Conservation (phyloP, 2,888 invertebrate genomes). For the Doris montereyensis region DNA sequence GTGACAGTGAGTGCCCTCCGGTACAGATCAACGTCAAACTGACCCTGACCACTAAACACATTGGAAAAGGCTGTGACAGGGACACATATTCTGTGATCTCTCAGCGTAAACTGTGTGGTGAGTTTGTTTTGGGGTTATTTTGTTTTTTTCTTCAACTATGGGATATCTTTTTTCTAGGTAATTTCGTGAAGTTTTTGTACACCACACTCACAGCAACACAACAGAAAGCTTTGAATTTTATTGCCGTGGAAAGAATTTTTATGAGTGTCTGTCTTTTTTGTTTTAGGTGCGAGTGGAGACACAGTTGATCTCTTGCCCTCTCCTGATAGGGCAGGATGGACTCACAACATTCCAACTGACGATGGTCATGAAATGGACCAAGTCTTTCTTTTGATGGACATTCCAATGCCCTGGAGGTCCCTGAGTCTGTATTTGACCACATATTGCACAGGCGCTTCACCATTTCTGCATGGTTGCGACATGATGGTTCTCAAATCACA, state of each 20-base stretch:
- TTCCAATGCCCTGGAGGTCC: slow-evolving; percentile 83
- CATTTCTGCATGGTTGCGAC: slow-evolving; percentile 95
- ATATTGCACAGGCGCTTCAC: slow-evolving; percentile 88
- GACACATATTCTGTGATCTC: slow-evolving; percentile 91
- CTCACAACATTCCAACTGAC: slow-evolving; percentile 85
- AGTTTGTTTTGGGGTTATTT: slow-evolving; percentile 50
- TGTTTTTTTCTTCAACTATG: neutral
- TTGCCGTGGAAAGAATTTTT: neutral
- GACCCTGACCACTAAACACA: slow-evolving; percentile 85
- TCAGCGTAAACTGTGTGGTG: slow-evolving; percentile 87
- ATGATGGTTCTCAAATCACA: slow-evolving; percentile 78
- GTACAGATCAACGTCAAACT: slow-evolving; percentile 75
- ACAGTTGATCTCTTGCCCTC: slow-evolving; percentile 90
- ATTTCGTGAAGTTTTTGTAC: too few relatives aligned
- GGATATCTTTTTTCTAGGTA: neutral
- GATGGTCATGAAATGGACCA: slow-evolving; percentile 88
- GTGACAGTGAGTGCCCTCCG: slow-evolving; percentile 73
- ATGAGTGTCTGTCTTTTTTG: neutral
- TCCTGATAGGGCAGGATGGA: slow-evolving; percentile 84
- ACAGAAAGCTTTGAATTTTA: too few relatives aligned
- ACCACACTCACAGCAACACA: too few relatives aligned
- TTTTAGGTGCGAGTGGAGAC: slow-evolving; percentile 82
- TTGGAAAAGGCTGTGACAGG: slow-evolving; percentile 96
- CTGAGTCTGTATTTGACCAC: slow-evolving; percentile 78
- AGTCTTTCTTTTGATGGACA: slow-evolving; percentile 95